Conservation (phyloP, 2,888 invertebrate genomes). For the Cordilura impudica region DNA sequence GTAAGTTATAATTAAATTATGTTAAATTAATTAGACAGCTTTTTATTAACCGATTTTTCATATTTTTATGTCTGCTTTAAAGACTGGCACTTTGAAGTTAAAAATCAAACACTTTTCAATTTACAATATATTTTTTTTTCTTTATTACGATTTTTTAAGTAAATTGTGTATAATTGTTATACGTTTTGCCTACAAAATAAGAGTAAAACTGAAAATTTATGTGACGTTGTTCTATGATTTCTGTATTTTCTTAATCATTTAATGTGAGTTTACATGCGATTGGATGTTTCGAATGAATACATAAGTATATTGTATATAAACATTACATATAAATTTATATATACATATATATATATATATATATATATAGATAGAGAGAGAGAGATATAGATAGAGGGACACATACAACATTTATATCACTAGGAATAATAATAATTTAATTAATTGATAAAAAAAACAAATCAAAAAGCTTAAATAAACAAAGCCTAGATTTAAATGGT, state of each 20-base stretch:
- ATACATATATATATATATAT: slow-evolving; percentile 25
- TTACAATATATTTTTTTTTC: slow-evolving; percentile 43
- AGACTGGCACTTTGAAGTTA: too few species aligned
- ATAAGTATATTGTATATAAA: slow-evolving; percentile 56
- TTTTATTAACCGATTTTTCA: too few species aligned
- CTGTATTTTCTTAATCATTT: slow-evolving; percentile 30
- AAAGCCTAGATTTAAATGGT: slow-evolving; percentile 15
- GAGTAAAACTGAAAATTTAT: slow-evolving; percentile 38
- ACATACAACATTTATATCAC: slow-evolving; percentile 60
- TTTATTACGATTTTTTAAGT: slow-evolving; percentile 53
- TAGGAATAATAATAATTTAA: slow-evolving; percentile 31
- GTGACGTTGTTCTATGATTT: slow-evolving; percentile 46
- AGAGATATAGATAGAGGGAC: slow-evolving; percentile 29
- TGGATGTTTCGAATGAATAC: slow-evolving; percentile 31
- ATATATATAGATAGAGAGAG: slow-evolving; percentile 24
- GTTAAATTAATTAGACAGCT: too few species aligned
- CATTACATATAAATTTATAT: slow-evolving; percentile 47
- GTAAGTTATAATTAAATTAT: too few species aligned
- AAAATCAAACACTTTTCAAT: slow-evolving; percentile 33
- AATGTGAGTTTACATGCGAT: slow-evolving; percentile 25
- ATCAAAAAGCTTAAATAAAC: neutral
- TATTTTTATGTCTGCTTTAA: too few species aligned
- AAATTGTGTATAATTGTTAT: slow-evolving; percentile 53
- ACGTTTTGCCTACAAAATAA: slow-evolving; percentile 59
- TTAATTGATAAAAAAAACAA: slow-evolving; percentile 7